Evolutionary conservation across 1,140 invertebrate genomes (phyloP).

Genomic region (Pogonognathellus flavescens): DNA sequence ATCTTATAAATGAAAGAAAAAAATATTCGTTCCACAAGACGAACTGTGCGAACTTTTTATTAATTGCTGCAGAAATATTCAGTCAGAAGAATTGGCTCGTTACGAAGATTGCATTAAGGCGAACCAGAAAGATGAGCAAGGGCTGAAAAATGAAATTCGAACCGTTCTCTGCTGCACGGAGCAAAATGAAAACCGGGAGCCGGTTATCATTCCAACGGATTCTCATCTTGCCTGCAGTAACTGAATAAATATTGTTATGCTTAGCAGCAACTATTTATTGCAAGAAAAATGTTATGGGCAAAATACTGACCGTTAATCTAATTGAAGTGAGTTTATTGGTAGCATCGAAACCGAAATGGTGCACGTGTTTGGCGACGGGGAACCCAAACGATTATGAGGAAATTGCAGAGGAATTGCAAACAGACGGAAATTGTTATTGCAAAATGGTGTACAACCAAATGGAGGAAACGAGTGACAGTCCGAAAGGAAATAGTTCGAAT

Average conservation of each 20-base stretch:
- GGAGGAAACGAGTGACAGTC: constrained; percentile 27
- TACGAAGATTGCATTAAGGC: constrained; percentile 61
- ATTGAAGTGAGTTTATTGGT: not conserved
- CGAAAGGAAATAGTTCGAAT: not conserved
- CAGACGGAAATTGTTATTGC: constrained; percentile 59
- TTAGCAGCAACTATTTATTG: not conserved
- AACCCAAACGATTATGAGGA: constrained; percentile 63
- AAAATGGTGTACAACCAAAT: constrained; percentile 54
- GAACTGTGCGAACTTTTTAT: no score
- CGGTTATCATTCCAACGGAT: constrained; percentile 56
- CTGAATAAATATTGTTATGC: no score
- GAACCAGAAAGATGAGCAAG: constrained; percentile 40
- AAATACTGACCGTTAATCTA: no score
- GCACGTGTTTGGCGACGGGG: constrained; percentile 64
- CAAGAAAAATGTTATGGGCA: not conserved
- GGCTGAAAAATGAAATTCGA: constrained; percentile 11
- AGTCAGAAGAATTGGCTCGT: constrained; percentile 59
- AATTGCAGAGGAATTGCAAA: constrained; percentile 47
- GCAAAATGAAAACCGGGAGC: constrained; percentile 60
- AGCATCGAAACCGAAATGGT: constrained; percentile 59
- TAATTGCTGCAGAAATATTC: constrained; percentile 57
- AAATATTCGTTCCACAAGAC: no score
- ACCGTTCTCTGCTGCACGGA: constrained; percentile 56
- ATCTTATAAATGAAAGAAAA: no score
- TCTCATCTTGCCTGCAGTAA: constrained; percentile 61